Evolutionary conservation across 2,888 invertebrate genomes (phyloP).

Genomic region (Tetragonisca angustula): DNA sequence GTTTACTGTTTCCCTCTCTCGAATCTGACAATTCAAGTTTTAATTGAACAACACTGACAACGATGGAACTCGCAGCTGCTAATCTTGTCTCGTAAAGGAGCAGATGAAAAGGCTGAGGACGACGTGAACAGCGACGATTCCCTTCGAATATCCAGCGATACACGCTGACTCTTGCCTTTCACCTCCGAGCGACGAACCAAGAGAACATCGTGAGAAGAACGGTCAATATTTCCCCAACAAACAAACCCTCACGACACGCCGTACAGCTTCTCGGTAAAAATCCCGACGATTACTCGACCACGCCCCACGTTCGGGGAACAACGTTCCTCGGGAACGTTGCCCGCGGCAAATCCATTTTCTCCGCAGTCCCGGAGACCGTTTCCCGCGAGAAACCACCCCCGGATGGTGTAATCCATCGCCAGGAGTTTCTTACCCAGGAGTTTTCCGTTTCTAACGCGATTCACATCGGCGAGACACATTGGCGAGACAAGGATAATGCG

Average conservation of each 20-base stretch:
- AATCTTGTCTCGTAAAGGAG: too few relatives aligned
- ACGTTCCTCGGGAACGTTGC: slow-evolving; percentile 25
- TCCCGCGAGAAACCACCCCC: slow-evolving; percentile 8
- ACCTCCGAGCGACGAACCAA: background rate
- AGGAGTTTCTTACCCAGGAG: slow-evolving; percentile 47
- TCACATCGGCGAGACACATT: background rate
- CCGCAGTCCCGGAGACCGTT: background rate
- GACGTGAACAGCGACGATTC: background rate
- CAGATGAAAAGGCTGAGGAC: too few relatives aligned
- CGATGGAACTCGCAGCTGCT: too few relatives aligned
- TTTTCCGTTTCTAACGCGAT: slow-evolving; percentile 52
- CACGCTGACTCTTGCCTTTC: background rate
- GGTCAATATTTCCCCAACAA: slow-evolving; percentile 25
- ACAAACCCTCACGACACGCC: slow-evolving; percentile 22
- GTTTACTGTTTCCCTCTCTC: too few relatives aligned
- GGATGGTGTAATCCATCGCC: slow-evolving; percentile 50
- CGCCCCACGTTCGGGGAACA: slow-evolving; percentile 24
- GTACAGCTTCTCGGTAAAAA: slow-evolving; percentile 40
- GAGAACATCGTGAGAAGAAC: slow-evolving; percentile 1
- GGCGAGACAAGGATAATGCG: background rate
- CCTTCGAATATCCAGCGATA: background rate
- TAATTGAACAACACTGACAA: too few relatives aligned
- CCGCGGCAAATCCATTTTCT: slow-evolving; percentile 55
- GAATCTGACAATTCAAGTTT: too few relatives aligned
- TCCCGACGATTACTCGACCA: slow-evolving; percentile 51